These are phyloP conservation scores for Epicauta chinensis DNA, from an alignment of 1,140 invertebrate genomes.

Conservation along the genomic window DNA sequence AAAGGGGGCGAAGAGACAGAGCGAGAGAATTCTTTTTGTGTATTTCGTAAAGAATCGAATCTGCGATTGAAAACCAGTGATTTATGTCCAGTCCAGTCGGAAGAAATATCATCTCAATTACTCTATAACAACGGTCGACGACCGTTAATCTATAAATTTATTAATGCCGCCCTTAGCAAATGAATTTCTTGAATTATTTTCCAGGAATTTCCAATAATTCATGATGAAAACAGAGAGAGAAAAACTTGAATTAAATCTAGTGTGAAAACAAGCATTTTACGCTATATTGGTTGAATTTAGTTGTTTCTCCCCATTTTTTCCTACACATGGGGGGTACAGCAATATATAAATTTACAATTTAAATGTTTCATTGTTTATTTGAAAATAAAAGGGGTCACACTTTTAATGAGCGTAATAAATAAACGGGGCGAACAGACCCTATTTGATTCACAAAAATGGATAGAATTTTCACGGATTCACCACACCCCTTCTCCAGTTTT, in stretches of 20 bases:
- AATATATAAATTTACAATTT: slow-evolving; percentile 6
- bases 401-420: slow-evolving; percentile 8
- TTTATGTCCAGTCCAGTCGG: slow-evolving; percentile 14
- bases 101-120: slow-evolving; percentile 27
- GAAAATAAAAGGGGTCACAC: slow-evolving; percentile 3
- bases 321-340: too few relatives aligned
- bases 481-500: too few relatives aligned
- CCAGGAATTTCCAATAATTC: too few relatives aligned
- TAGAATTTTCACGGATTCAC: too few relatives aligned
- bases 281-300: not conserved
- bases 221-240: not conserved
- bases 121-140: not conserved
- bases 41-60: not conserved
- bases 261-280: slow-evolving; percentile 8
- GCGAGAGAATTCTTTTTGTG: slow-evolving; percentile 20
- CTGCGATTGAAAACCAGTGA: slow-evolving; percentile 24
- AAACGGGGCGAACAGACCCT: too few relatives aligned
- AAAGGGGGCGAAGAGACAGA: slow-evolving; percentile 6
- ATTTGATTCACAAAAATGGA: too few relatives aligned
- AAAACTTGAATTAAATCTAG: slow-evolving; percentile 10
- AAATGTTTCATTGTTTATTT: slow-evolving; percentile 13
- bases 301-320: too few relatives aligned
- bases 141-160: slow-evolving; percentile 1
- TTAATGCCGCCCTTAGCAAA: not conserved
- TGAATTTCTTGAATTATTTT: too few relatives aligned